A percentile compares a stretch with the other conserved stretches of the same genome.
Evolutionary conservation across 1,140 invertebrate species (phyloP).

Genomic region (Drosophila pandora): DNA sequence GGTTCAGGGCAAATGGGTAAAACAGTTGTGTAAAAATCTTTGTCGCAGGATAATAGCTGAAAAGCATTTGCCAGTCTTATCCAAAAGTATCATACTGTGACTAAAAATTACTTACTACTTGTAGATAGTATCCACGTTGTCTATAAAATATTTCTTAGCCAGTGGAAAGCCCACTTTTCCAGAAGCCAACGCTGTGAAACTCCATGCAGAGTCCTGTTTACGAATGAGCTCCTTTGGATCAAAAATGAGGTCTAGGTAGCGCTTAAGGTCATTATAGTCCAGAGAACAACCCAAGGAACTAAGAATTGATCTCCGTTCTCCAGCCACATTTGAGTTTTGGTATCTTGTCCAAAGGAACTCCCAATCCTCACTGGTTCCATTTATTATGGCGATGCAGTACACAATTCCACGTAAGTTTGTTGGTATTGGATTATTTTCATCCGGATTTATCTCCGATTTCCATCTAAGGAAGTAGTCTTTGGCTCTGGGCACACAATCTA

Average conservation of each 20-base stretch:
- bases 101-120: slow-evolving; percentile 84
- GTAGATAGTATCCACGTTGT: slow-evolving; percentile 85
- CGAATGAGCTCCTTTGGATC: slow-evolving; percentile 85
- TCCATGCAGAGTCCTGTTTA: slow-evolving; percentile 87
- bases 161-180: slow-evolving; percentile 86
- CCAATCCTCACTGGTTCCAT: slow-evolving; percentile 87
- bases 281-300: slow-evolving; percentile 88
- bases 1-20: not conserved
- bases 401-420: slow-evolving; percentile 88
- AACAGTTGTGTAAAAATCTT: not conserved
- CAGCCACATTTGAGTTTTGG: slow-evolving; percentile 87
- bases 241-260: slow-evolving; percentile 87
- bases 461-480: slow-evolving; percentile 86
- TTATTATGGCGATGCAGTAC: slow-evolving; percentile 91
- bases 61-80: not conserved
- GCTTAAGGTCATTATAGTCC: slow-evolving; percentile 88
- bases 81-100: too few species aligned
- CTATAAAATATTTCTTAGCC: slow-evolving; percentile 87
- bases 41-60: not conserved
- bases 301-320: slow-evolving; percentile 88
- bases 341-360: slow-evolving; percentile 91
- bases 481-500: slow-evolving; percentile 86
- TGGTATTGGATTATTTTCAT: slow-evolving; percentile 87
- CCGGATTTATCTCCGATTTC: slow-evolving; percentile 85
- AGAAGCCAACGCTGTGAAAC: slow-evolving; percentile 85